Percentiles rank a stretch among this genome's conserved stretches.
Conservation (phyloP, 2,113 vertebrate genomes). For the Eulemur macaco region DNA sequence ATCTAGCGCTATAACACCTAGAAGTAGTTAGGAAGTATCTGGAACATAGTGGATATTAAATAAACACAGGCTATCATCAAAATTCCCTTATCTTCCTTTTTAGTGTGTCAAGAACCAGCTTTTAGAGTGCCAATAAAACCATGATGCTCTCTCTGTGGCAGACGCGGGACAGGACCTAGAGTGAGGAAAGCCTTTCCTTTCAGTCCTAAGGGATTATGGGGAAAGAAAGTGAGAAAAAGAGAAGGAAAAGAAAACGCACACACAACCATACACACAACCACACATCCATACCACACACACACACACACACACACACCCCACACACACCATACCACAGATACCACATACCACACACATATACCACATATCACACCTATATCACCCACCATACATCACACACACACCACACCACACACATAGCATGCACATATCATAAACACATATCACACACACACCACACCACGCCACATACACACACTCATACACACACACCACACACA, state of each 20-base stretch:
- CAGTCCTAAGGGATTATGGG: not conserved
- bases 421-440: not conserved
- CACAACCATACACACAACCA: not conserved
- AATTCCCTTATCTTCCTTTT: not conserved
- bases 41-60: not conserved
- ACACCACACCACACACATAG: not conserved
- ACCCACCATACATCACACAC: not conserved
- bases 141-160: not conserved
- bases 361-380: not conserved
- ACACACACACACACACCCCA: not conserved
- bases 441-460: not conserved
- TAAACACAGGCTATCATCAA: not conserved
- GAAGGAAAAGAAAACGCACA: not conserved
- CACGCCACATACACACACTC: accelerated
- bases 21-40: not conserved
- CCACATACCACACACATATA: not conserved
- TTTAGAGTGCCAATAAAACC: not conserved
- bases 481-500: not conserved
- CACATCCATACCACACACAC: not conserved
- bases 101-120: not conserved
- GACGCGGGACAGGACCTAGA: accelerated
- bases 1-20: not conserved
- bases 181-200: not conserved
- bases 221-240: not conserved
- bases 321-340: not conserved